Percentiles rank a stretch among this genome's conserved stretches.
Conservation (phyloP, 2,797 vertebrate genomes). For the Poliocrania exsul region DNA sequence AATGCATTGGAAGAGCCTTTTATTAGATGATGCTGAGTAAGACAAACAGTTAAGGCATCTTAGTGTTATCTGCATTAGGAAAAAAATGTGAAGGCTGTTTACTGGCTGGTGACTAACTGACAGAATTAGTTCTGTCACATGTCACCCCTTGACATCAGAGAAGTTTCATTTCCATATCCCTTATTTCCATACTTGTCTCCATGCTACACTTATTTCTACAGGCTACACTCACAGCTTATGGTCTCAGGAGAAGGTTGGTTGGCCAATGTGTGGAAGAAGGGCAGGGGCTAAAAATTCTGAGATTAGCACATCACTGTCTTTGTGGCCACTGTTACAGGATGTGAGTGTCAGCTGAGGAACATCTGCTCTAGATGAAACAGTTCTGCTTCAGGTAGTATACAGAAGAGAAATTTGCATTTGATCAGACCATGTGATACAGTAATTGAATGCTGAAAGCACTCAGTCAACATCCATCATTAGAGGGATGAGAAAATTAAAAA, state of each 20-base stretch:
- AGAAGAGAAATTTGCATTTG: not conserved
- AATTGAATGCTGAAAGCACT: not conserved
- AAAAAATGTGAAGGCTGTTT: not conserved
- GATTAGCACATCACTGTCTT: not conserved
- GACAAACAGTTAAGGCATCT: not conserved
- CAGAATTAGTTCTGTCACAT: not conserved
- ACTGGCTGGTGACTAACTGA: not conserved
- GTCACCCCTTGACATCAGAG: not conserved
- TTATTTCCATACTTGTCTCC: too few relatives aligned
- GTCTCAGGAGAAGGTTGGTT: not conserved
- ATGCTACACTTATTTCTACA: not conserved
- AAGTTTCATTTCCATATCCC: not conserved
- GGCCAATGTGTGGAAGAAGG: not conserved
- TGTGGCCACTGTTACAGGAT: fast-evolving
- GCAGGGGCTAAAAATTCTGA: not conserved
- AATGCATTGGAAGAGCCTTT: not conserved
- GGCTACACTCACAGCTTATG: not conserved
- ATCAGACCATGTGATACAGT: not conserved
- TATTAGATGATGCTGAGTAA: not conserved
- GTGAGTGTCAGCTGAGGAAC: not conserved
- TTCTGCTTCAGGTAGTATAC: not conserved
- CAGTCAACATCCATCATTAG: not conserved
- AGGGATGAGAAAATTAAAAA: not conserved
- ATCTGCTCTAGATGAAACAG: not conserved
- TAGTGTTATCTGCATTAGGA: not conserved